A percentile compares a stretch with the other conserved stretches of the same genome.
phyloP scores from a whole-genome alignment of 2,797 vertebrate species.

The Pangasius larnaudii region DNA sequence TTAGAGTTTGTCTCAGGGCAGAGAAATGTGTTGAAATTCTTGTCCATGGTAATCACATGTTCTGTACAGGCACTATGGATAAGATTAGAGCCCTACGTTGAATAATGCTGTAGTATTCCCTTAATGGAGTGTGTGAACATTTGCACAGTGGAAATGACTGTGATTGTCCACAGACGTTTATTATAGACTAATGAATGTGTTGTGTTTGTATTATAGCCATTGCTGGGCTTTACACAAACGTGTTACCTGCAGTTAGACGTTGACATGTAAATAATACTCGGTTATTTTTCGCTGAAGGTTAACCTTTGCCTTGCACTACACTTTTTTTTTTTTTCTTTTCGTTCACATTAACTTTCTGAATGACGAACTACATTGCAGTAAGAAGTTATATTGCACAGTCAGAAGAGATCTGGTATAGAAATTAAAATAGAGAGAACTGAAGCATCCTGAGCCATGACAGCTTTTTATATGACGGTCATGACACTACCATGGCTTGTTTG shows the following conservation, averaged over 20 bases:
- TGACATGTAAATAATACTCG: neutral
- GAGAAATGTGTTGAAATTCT: neutral
- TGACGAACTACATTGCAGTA: neutral
- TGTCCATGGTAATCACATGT: neutral
- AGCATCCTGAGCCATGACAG: neutral
- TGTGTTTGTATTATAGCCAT: slow-evolving; percentile 18
- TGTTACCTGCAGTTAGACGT: slow-evolving; percentile 21
- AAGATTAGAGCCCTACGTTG: neutral
- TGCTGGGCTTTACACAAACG: slow-evolving; percentile 29
- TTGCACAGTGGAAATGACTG: neutral
- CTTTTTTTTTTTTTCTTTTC: neutral
- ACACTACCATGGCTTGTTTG: neutral
- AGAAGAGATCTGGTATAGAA: neutral
- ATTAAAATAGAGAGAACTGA: neutral
- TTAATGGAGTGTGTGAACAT: neutral
- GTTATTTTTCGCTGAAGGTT: slow-evolving; percentile 18
- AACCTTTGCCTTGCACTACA: slow-evolving; percentile 29
- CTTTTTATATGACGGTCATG: neutral
- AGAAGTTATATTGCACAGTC: neutral
- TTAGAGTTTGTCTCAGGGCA: neutral
- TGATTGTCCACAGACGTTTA: neutral
- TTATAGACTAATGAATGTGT: neutral
- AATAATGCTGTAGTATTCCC: slow-evolving; percentile 8
- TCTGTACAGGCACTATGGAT: neutral
- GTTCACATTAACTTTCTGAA: neutral